Evolutionary conservation across 2,113 vertebrate genomes (phyloP).

Genomic region (Callocephalon fimbriatum): DNA sequence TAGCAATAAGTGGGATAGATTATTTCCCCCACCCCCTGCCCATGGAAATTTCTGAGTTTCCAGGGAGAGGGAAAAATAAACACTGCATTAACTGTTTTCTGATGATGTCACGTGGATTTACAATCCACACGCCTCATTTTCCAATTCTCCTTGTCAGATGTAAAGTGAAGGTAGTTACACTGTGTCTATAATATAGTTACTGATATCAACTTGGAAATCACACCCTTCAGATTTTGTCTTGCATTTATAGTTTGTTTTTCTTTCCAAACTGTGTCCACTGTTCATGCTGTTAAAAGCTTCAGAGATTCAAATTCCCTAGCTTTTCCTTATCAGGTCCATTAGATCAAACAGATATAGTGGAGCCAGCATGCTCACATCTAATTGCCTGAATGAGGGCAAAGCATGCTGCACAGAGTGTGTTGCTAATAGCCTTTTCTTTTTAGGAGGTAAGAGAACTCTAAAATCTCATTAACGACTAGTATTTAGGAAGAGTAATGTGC

Average conservation of each 20-base stretch:
- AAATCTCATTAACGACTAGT: constrained; percentile 22
- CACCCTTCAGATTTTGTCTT: neutral
- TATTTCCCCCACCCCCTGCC: neutral
- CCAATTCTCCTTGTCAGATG: neutral
- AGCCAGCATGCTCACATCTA: neutral
- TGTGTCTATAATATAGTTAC: neutral
- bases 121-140: neutral
- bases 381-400: constrained; percentile 15
- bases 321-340: neutral
- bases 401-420: neutral
- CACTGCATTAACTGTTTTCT: neutral
- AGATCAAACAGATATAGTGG: neutral
- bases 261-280: neutral
- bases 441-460: neutral
- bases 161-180: neutral
- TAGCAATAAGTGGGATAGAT: neutral
- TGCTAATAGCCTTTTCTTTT: constrained; percentile 53
- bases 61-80: neutral
- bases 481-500: neutral
- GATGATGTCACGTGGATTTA: neutral
- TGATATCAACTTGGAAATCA: neutral
- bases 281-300: constrained; percentile 19
- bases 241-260: neutral
- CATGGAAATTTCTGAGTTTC: neutral
- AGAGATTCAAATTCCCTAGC: neutral